Evolutionary conservation across 1,140 invertebrate genomes (phyloP), one percentile per base, ranked within the genome.

Genomic region (Rhopalosiphum maidis): DNA sequence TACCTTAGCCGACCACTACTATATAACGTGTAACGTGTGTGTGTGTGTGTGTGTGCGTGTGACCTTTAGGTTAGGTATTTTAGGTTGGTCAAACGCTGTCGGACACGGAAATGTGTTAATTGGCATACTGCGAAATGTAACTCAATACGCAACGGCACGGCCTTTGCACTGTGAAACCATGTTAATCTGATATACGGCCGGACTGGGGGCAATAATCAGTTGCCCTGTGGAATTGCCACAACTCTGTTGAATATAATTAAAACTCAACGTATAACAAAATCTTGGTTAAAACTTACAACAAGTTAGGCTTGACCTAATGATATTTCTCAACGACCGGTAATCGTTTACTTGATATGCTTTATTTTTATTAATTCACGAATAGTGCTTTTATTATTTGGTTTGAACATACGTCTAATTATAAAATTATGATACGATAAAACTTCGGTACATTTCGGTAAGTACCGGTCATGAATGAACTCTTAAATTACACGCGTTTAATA

Each of bases 41-140:
- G 46, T 46, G 46, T 46, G 46, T 46, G 11, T 30, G 25, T 3
- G 55, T n/a, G 30, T n/a, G 48, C 48, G 37, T 25, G 23, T 43
- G 77, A 83, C 35, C n/a, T 83, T 83, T 37, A 83, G n/a, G 30
- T 77, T 77, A 77, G 30, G 60, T 83, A 83, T 37, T 85, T 85
- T 2, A 88, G 2, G 86, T 48, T 48, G 41, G 41, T 46, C 83
- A 46, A 86, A 86, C 41, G 41, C 18, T 21, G 43, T 88, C 86
- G 15, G 86, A 46, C 43, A 30, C 43, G 41, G 37, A 51, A 88
- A 30, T 6, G 30, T 35, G 43, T 48, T 88, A 88, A 21, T 41
- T n/a, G 43, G 46, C 30, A 46, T 18, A n/a, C n/a, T 22, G 43
- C 43, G 18, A 88, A 48, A 35, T 3, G 86, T 48, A 48, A 87